Evolutionary conservation across 2,113 vertebrate genomes (phyloP), one percentile per base, ranked within the genome.

Genomic region (Corvus hawaiiensis): DNA sequence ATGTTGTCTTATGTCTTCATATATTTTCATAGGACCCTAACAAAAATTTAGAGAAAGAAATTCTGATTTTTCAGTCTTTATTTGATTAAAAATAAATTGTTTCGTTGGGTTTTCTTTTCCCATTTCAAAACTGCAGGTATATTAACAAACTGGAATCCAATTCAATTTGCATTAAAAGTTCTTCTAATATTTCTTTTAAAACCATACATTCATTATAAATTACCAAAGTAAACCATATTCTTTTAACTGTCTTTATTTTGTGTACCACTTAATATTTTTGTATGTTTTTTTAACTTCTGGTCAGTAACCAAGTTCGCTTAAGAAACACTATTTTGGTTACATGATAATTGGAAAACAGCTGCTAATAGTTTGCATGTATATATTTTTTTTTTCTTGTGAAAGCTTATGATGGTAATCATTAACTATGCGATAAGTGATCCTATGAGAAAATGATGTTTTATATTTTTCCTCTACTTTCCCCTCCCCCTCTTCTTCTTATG

Each of bases 401-500:
- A 84, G 2, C 6, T 33, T 73, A 13, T 46, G 23, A 83, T 22
- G 7, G 48, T 37, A 35, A 2, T 71, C 23, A 35, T 69, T 74
- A 67, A 77, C 51, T 69, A 69, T 18, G 23, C 43, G 26, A 71
- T 17, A 68, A 82, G 15, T 51, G 4, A 63, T 67, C 43, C 21
- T n/a, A 21, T 44, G 32, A 30, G 17, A 83, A 91, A 88, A 76
- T 8, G 0, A 3, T 16, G 21, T 52, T 72, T 72, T 55, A 5
- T 41, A 4, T 66, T 87, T 78, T 87, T 77, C 21, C 18, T 62
- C 2, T 48, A 24, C 30, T 71, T 13, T 3, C 2, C 9, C 1
- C 5, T 26, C 7, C 5, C 2, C 7, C 2, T 3, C 8, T n/a
- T 66, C 72, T 89, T 28, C 9, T 82, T 68, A 54, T 0, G 0